Evolutionary conservation across 2,113 vertebrate species (phyloP), one percentile per base, ranked within the genome.

Genomic region (Xiphias gladius): DNA sequence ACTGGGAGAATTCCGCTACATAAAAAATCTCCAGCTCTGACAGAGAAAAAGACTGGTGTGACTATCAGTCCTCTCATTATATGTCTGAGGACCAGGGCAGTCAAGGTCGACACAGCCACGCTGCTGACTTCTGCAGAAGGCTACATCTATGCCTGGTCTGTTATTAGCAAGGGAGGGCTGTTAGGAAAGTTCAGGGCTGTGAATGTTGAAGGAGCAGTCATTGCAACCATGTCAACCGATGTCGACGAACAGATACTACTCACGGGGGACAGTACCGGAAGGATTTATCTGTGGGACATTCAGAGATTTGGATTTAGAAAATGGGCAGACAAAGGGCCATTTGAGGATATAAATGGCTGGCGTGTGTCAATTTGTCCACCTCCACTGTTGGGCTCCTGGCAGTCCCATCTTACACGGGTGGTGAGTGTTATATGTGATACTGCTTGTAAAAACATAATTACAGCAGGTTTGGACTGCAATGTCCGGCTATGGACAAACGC

Each of bases 61-160:
- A 14, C 41, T 5, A 19, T 5, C 24, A 37, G 12, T n/a, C 54
- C 28, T 26, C 20, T 79, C 2, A 1, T 82, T 30, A 9, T 24
- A 8, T 70, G 57, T 74, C 24, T 89, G 6, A 74, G 55, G 62
- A 71, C 28, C 3, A 69, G 77, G 32, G 11, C 0, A 10, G 9
- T 7, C 7, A 26, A 2, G 8, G 0, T 0, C 3, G 1, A 67
- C 6, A 75, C 3, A 37, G 80, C 65, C 17, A 64, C 66, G 24
- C 2, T 89, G 10, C 26, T 89, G 14, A 62, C 35, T 3, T 17
- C 55, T 54, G 30, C 30, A 16, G 2, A 39, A 20, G 52, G 19
- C 12, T 79, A 24, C 41, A 67, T 86, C 57, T n/a, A 8, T 12
- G 83, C 80, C 14, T 81, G 80, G 88, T 81, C 86, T 26, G 14